A percentile compares a stretch with the other conserved stretches of the same genome.
Evolutionary conservation across 2,113 vertebrate species (phyloP).

Genomic region (Engystomops pustulosus): DNA sequence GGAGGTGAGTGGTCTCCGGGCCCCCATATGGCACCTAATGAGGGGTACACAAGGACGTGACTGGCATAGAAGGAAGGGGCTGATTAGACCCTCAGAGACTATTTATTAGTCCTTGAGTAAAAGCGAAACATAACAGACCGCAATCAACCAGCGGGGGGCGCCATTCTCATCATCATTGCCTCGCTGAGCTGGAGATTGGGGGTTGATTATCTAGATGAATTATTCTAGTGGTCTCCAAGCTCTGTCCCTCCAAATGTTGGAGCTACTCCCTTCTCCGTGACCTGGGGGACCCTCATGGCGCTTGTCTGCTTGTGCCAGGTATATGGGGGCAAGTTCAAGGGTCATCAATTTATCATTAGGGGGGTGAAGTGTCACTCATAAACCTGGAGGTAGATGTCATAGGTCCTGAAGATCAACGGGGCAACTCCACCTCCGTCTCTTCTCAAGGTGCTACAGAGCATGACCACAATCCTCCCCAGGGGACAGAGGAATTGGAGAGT

Average conservation of each 20-base stretch:
- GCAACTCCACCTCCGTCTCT: no score
- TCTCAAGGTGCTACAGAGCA: no score
- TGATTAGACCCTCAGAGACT: neutral
- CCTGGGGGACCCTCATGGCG: neutral
- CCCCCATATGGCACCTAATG: constrained; percentile 10
- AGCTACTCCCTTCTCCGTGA: no score
- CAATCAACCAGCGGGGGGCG: neutral
- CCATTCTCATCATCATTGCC: neutral
- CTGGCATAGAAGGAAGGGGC: neutral
- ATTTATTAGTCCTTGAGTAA: constrained; percentile 18
- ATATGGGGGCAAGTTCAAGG: neutral
- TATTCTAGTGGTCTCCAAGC: neutral
- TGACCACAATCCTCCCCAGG: no score
- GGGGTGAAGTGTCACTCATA: neutral
- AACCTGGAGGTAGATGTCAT: neutral
- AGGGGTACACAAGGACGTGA: neutral
- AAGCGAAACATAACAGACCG: neutral
- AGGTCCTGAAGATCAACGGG: no score
- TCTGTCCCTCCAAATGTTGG: neutral
- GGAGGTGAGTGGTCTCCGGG: constrained; percentile 1
- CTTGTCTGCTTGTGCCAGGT: neutral
- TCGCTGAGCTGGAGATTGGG: neutral
- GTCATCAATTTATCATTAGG: neutral
- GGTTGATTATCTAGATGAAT: neutral
- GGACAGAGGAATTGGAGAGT: no score